Conservation (phyloP, 1,140 invertebrate genomes). For the Zophobas morio region DNA sequence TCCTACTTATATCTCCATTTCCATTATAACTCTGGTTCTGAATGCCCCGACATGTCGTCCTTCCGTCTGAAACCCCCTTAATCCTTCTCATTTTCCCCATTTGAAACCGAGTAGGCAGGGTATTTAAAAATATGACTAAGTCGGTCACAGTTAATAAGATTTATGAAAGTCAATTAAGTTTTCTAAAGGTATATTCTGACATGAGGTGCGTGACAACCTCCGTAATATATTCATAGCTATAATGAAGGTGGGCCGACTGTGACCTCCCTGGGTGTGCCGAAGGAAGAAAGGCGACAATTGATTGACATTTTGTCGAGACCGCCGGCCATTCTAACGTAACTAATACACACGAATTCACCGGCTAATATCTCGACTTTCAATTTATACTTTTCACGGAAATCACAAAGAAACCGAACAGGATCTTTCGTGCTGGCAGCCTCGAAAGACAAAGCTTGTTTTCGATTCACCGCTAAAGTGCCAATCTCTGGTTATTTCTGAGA, state of each 20-base stretch:
- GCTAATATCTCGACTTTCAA: constrained; percentile 13
- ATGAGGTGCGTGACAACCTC: constrained; percentile 52
- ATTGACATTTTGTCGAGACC: constrained; percentile 52
- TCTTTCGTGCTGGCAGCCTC: background rate
- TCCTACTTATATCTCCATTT: too few relatives aligned
- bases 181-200: constrained; percentile 47
- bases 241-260: constrained; percentile 49
- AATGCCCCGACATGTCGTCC: too few relatives aligned
- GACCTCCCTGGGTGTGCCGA: constrained; percentile 51
- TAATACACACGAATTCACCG: constrained; percentile 5
- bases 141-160: constrained; percentile 55
- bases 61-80: too few relatives aligned
- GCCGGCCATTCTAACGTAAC: constrained; percentile 26
- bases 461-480: too few relatives aligned
- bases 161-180: constrained; percentile 55
- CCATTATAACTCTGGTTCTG: too few relatives aligned
- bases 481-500: too few relatives aligned
- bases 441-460: too few relatives aligned
- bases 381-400: background rate
- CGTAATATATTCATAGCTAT: constrained; percentile 54
- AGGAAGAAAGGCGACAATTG: constrained; percentile 48
- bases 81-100: too few relatives aligned
- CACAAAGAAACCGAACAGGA: background rate
- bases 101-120: constrained; percentile 5
- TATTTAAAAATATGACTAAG: constrained; percentile 36